These are phyloP conservation scores for Anoplolepis gracilipes DNA, from an alignment of 1,140 invertebrate species.

Conservation along the genomic window DNA sequence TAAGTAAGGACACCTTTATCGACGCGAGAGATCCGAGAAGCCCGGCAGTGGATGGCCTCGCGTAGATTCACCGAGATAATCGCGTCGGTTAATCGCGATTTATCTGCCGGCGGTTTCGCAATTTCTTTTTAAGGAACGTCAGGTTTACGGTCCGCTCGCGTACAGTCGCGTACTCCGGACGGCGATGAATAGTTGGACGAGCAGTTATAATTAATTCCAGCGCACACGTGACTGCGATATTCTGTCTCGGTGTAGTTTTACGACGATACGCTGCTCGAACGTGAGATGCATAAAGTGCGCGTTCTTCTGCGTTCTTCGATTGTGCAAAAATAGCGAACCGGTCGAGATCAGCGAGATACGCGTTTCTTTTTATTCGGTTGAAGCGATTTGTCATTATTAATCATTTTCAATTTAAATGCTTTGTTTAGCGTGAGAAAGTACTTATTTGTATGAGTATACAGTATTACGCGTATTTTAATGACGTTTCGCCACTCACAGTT, in stretches of 20 bases:
- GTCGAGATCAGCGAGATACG: neutral
- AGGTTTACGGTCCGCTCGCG: neutral
- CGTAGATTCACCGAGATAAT: slow-evolving; percentile 17
- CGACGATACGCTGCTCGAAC: neutral
- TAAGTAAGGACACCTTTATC: slow-evolving; percentile 28
- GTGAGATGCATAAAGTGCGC: slow-evolving; percentile 1
- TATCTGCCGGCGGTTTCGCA: slow-evolving; percentile 36
- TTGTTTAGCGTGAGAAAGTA: neutral
- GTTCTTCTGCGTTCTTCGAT: neutral
- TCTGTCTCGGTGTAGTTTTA: slow-evolving; percentile 12
- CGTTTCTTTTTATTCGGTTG: neutral
- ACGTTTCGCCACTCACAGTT: neutral
- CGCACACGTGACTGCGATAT: slow-evolving; percentile 32
- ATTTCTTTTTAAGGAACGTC: slow-evolving; percentile 4
- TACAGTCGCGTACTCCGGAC: neutral
- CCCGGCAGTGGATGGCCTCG: neutral
- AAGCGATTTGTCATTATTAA: neutral
- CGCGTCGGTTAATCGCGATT: slow-evolving; percentile 37
- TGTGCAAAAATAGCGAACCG: neutral
- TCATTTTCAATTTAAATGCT: neutral
- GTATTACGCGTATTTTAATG: neutral
- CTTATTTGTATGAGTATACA: neutral
- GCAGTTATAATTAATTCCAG: slow-evolving; percentile 25
- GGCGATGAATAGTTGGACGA: slow-evolving; percentile 16
- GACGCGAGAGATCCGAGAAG: neutral